Conservation (phyloP, 2,888 invertebrate genomes). For the Acutogordius australiensis region DNA sequence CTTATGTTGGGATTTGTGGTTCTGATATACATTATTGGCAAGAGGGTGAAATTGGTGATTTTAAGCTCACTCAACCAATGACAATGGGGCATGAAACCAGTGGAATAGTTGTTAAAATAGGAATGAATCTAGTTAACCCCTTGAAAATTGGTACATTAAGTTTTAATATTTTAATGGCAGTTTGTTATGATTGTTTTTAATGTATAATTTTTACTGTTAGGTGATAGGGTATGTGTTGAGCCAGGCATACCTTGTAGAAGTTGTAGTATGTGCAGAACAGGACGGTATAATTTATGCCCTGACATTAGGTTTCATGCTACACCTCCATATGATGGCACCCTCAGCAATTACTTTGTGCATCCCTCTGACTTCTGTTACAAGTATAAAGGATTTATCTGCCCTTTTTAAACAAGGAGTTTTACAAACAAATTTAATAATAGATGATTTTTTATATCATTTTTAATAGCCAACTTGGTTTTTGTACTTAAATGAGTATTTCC, state of each 20-base stretch:
- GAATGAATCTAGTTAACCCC: constrained; percentile 28
- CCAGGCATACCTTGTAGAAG: constrained; percentile 53
- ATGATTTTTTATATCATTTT: too few species aligned
- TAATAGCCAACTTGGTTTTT: too few species aligned
- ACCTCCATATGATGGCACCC: constrained; percentile 62
- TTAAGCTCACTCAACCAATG: constrained; percentile 57
- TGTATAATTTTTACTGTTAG: constrained; percentile 23
- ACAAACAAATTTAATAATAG: too few species aligned
- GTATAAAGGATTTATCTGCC: constrained; percentile 21
- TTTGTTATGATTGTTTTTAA: not conserved
- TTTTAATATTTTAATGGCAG: not conserved
- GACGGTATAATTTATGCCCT: constrained; percentile 60
- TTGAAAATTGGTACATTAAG: constrained; percentile 30
- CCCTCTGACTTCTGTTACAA: constrained; percentile 33
- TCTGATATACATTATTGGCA: constrained; percentile 66
- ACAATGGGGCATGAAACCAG: constrained; percentile 68
- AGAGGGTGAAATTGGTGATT: constrained; percentile 52
- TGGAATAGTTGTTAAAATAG: constrained; percentile 35
- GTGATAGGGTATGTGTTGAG: constrained; percentile 57
- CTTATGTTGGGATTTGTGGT: constrained; percentile 80
- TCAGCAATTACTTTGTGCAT: constrained; percentile 55
- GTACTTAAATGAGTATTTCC: too few species aligned
- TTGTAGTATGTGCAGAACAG: constrained; percentile 55
- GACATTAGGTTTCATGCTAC: constrained; percentile 73
- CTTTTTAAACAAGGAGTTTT: too few species aligned